A percentile compares a stretch with the other conserved stretches of the same genome.
Conservation (phyloP, 2,888 invertebrate species). For the Bombylius major region DNA sequence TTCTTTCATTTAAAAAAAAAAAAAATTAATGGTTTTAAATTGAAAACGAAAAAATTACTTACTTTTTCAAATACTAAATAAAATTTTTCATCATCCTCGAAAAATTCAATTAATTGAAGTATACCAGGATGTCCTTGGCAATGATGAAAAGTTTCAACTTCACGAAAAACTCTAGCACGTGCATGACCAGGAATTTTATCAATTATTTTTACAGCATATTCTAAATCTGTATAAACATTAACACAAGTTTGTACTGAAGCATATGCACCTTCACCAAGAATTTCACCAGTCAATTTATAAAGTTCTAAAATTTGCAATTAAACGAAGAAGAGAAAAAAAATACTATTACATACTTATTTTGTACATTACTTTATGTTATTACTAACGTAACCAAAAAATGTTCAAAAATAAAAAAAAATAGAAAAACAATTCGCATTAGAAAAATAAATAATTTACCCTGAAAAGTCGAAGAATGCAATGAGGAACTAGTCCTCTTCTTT, state of each 20-base stretch:
- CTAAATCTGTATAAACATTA: conserved; percentile 79
- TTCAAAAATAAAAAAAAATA: neutral
- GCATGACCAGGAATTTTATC: conserved; percentile 92
- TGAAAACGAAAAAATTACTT: conserved; percentile 12
- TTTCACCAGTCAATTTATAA: conserved; percentile 89
- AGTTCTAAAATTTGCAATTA: conserved; percentile 54
- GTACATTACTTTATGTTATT: no score
- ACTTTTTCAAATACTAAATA: conserved; percentile 97
- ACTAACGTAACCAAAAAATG: no score
- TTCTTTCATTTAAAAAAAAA: neutral
- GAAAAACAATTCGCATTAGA: neutral
- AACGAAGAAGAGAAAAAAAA: neutral
- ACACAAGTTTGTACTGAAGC: conserved; percentile 91
- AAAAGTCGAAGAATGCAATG: conserved; percentile 79
- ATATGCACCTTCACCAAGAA: conserved; percentile 93
- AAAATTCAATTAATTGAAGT: conserved; percentile 93
- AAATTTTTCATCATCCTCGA: conserved; percentile 93
- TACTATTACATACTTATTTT: no score
- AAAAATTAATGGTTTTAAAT: neutral
- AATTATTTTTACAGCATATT: conserved; percentile 96
- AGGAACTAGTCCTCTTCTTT: conserved; percentile 82
- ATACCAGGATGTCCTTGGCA: conserved; percentile 96
- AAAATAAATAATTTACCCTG: conserved; percentile 47
- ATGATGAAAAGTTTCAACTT: conserved; percentile 97
- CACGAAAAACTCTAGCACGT: conserved; percentile 85